Percentiles rank a stretch among this genome's conserved stretches.
Evolutionary conservation across 2,113 vertebrate species (phyloP).

Genomic region (Pelvicachromis taeniatus): DNA sequence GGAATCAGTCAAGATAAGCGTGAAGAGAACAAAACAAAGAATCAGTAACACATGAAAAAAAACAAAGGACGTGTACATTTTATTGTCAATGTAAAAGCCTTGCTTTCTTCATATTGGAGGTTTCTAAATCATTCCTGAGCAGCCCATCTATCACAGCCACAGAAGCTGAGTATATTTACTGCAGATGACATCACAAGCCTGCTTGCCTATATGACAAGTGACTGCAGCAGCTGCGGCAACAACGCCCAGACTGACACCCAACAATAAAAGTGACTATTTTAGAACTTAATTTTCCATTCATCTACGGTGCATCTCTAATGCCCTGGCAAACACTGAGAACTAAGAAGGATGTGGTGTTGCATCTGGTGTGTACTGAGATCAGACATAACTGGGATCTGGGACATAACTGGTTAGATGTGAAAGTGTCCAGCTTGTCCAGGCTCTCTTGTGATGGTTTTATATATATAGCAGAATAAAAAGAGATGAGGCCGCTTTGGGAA

Average conservation of each 20-base stretch:
- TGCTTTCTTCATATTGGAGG: background rate
- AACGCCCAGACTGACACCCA: constrained; percentile 2
- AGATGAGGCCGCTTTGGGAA: constrained; percentile 6
- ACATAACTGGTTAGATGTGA: constrained; percentile 53
- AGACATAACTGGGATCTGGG: constrained; percentile 44
- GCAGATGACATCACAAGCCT: constrained; percentile 63
- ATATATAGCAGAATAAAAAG: constrained; percentile 28
- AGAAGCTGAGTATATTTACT: constrained; percentile 57
- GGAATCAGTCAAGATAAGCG: background rate
- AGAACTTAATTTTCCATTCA: constrained; percentile 35
- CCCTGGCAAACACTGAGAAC: constrained; percentile 9
- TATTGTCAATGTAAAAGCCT: background rate
- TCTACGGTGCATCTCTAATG: background rate
- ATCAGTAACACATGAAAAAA: background rate
- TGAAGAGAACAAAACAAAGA: constrained; percentile 14
- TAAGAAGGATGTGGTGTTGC: background rate
- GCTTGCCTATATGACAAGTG: constrained; percentile 57
- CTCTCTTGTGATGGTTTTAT: constrained; percentile 15
- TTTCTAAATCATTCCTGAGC: constrained; percentile 28
- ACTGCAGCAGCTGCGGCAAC: constrained; percentile 64
- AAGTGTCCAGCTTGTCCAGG: constrained; percentile 36
- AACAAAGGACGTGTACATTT: background rate
- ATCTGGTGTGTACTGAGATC: background rate
- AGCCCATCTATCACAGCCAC: constrained; percentile 38
- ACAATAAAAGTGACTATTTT: constrained; percentile 61